phyloP scores from a whole-genome alignment of 2,888 invertebrate species.

The Strigamia transsilvanica region DNA sequence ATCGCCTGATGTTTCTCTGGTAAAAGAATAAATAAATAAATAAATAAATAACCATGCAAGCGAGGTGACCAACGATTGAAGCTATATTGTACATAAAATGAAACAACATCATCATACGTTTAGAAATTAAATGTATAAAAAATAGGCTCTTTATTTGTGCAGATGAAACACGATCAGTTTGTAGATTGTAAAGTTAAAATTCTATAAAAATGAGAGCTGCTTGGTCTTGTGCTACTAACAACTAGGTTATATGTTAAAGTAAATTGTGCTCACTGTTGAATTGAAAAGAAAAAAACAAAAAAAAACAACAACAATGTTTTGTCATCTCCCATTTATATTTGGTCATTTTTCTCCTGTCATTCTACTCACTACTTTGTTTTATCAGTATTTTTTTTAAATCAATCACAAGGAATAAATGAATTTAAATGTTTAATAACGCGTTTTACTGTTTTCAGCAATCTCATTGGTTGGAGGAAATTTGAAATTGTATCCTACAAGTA shows the following conservation, averaged over 20 bases:
- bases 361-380: slow-evolving; percentile 29
- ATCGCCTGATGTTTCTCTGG: neutral
- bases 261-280: slow-evolving; percentile 38
- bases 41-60: neutral
- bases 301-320: slow-evolving; percentile 12
- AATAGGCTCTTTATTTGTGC: slow-evolving; percentile 35
- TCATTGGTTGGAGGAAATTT: slow-evolving; percentile 30
- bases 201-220: slow-evolving; percentile 37
- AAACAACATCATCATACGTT: neutral
- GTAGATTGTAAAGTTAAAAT: slow-evolving; percentile 17
- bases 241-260: slow-evolving; percentile 39
- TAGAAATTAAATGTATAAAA: slow-evolving; percentile 5
- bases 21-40: neutral
- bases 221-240: slow-evolving; percentile 32
- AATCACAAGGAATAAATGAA: slow-evolving; percentile 40
- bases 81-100: slow-evolving; percentile 35
- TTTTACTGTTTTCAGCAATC: slow-evolving; percentile 11
- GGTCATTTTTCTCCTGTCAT: slow-evolving; percentile 34
- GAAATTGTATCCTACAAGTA: neutral
- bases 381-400: slow-evolving; percentile 37
- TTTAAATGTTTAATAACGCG: slow-evolving; percentile 29
- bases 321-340: slow-evolving; percentile 41
- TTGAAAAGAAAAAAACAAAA: neutral
- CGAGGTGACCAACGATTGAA: neutral
- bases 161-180: slow-evolving; percentile 32